phyloP scores from a whole-genome alignment of 2,113 vertebrate species.

The Sialia sialis region DNA sequence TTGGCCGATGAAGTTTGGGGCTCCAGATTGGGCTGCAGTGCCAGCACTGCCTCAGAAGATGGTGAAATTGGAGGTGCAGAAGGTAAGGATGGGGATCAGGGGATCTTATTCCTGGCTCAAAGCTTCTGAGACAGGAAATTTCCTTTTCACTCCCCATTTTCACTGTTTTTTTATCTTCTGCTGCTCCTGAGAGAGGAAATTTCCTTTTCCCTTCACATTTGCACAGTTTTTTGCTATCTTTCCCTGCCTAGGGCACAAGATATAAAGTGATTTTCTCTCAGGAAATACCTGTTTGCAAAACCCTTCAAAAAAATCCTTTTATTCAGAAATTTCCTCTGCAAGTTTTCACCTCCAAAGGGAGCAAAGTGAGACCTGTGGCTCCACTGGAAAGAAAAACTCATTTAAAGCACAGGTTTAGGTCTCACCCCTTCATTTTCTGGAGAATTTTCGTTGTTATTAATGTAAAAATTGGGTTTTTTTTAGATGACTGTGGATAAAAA shows the following conservation, averaged over 20 bases:
- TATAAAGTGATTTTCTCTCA: no score
- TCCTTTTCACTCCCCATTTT: not conserved
- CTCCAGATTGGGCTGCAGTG: slow-evolving; percentile 81
- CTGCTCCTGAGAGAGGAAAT: not conserved
- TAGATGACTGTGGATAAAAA: slow-evolving; percentile 79
- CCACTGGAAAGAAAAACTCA: no score
- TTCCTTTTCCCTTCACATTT: not conserved
- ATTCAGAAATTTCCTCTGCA: no score
- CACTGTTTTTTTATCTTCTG: no score
- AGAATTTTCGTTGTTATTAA: no score
- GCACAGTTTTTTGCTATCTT: no score
- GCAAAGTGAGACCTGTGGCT: no score
- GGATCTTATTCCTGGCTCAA: not conserved
- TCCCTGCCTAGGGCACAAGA: no score
- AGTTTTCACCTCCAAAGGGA: no score
- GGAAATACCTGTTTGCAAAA: no score
- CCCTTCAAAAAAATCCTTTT: no score
- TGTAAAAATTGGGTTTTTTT: not conserved
- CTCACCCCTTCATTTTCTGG: not conserved
- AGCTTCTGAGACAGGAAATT: not conserved
- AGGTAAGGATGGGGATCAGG: not conserved
- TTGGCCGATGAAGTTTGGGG: slow-evolving; percentile 87
- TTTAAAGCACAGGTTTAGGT: no score
- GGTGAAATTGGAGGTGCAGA: slow-evolving; percentile 74
- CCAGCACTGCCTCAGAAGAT: slow-evolving; percentile 68